phyloP scores from a whole-genome alignment of 2,797 vertebrate genomes.

The Sibirionetta formosa region DNA sequence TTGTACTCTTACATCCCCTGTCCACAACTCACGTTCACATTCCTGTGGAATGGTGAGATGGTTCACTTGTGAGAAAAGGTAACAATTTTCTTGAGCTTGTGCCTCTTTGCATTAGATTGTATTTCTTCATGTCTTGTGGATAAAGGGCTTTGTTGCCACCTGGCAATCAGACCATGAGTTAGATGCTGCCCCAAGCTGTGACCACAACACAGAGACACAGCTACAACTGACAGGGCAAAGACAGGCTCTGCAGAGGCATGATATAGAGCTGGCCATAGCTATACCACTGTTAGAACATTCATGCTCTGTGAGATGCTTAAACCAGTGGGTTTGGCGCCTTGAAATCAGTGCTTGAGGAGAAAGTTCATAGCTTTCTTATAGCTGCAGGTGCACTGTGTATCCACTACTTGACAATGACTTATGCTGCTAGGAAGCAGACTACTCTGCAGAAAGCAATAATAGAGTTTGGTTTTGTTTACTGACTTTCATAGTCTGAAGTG shows the following conservation, averaged over 20 bases:
- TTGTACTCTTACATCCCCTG: background rate
- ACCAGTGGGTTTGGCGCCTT: background rate
- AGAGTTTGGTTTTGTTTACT: slow-evolving; percentile 28
- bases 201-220: background rate
- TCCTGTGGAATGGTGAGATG: background rate
- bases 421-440: background rate
- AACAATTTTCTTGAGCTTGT: background rate
- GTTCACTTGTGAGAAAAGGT: background rate
- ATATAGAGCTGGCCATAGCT: background rate
- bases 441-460: background rate
- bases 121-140: background rate
- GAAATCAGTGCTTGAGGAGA: background rate
- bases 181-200: background rate
- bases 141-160: background rate
- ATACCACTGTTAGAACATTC: background rate
- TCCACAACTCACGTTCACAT: background rate
- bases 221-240: background rate
- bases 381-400: background rate
- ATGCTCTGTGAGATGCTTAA: background rate
- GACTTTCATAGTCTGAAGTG: slow-evolving; percentile 6
- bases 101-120: background rate
- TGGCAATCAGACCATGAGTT: background rate
- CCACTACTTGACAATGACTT: background rate
- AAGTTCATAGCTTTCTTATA: background rate
- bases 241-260: rapidly evolving